Evolutionary conservation across 2,888 invertebrate genomes (phyloP).

Genomic region (Dryocosmus kuriphilus): DNA sequence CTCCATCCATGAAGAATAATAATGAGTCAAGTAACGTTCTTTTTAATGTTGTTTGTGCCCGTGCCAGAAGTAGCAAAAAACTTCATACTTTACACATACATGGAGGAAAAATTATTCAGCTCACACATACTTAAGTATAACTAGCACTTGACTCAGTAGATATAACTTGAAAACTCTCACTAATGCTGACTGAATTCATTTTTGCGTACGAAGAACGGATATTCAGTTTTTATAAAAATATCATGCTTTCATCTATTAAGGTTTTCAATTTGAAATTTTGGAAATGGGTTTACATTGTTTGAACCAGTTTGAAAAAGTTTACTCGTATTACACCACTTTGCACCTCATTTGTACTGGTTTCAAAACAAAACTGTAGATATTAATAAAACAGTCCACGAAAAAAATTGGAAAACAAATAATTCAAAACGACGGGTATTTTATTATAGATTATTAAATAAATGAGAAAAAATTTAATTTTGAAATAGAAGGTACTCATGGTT

Average conservation of each 20-base stretch:
- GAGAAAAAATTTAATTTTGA: background rate
- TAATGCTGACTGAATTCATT: conserved; percentile 1
- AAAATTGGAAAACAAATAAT: no score
- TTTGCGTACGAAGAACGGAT: background rate
- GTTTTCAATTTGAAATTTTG: no score
- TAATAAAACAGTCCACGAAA: no score
- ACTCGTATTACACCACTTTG: no score
- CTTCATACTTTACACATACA: conserved; percentile 5
- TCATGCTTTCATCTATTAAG: no score
- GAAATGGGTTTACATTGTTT: no score
- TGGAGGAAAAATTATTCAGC: conserved; percentile 26
- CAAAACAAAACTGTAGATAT: no score
- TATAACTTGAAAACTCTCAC: conserved; percentile 5
- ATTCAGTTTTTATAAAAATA: background rate
- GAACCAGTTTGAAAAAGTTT: no score
- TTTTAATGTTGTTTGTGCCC: conserved; percentile 7
- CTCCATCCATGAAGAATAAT: conserved; percentile 29
- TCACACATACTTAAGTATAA: background rate
- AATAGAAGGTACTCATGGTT: background rate
- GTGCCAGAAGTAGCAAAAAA: conserved; percentile 9
- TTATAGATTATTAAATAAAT: background rate
- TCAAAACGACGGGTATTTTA: no score
- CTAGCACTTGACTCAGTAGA: conserved; percentile 3
- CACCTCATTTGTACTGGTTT: no score
- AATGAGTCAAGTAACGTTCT: conserved; percentile 32